Conservation (phyloP, 2,113 vertebrate genomes). For the Phyllopteryx taeniolatus region DNA sequence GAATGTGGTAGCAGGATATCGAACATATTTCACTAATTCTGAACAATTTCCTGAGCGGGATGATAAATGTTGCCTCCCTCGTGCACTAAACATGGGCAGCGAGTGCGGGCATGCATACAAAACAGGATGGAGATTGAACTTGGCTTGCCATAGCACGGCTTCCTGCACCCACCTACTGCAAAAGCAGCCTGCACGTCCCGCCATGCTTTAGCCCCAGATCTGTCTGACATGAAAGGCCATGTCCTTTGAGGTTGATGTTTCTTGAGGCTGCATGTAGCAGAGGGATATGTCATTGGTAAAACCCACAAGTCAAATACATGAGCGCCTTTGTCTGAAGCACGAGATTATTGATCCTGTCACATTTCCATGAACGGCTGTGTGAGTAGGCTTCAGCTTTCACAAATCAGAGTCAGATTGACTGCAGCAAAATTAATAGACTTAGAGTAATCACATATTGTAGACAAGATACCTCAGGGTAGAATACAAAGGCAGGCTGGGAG, state of each 20-base stretch:
- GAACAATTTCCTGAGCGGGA: slow-evolving; percentile 56
- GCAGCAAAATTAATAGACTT: background rate
- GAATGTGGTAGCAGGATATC: slow-evolving; percentile 39
- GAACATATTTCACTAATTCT: slow-evolving; percentile 55
- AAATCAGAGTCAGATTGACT: slow-evolving; percentile 4
- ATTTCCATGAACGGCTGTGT: slow-evolving; percentile 14
- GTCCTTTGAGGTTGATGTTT: slow-evolving; percentile 50
- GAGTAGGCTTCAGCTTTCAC: slow-evolving; percentile 18
- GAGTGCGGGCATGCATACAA: slow-evolving; percentile 61
- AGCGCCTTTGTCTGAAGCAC: slow-evolving; percentile 6
- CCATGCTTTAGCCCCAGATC: slow-evolving; percentile 20
- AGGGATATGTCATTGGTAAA: slow-evolving; percentile 16
- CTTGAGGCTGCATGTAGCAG: slow-evolving; percentile 24
- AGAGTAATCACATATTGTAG: background rate
- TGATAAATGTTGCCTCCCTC: slow-evolving; percentile 59
- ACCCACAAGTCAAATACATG: slow-evolving; percentile 8
- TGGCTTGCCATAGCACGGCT: slow-evolving; percentile 45
- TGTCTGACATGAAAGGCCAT: slow-evolving; percentile 56
- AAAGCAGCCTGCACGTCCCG: slow-evolving; percentile 22
- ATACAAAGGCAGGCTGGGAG: background rate
- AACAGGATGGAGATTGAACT: slow-evolving; percentile 58
- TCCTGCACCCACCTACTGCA: slow-evolving; percentile 18
- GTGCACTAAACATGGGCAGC: slow-evolving; percentile 49
- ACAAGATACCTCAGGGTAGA: background rate
- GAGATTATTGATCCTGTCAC: slow-evolving; percentile 16